Evolutionary conservation across 1,140 invertebrate genomes (phyloP), one percentile per base, ranked within the genome.

Genomic region (Tetraneura akinire): DNA sequence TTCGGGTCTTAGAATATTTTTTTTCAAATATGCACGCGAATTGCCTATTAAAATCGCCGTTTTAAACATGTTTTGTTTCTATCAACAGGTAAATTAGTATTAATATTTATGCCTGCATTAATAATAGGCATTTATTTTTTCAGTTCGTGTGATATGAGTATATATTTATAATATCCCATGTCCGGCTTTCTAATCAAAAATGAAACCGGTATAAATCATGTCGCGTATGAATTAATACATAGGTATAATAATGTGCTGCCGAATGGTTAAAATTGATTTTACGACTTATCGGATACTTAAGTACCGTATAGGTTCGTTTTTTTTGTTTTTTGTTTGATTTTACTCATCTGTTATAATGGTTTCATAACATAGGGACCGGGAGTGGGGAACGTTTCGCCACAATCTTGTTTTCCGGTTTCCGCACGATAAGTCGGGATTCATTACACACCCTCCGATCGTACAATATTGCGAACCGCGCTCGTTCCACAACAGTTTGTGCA

Each of bases 341-440:
- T 23, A 45, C 5, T 45, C n/a, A n/a, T 68, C 1, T 51, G 2
- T 51, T 29, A 32, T n/a, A 32, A 55, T 32, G 13, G 16, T n/a
- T 32, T n/a, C 3, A 10, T 45, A 37, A 37, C 32, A 8, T 37
- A 37, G 32, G 3, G 32, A 37, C 8, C 1, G 53, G 73, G 21
- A 18, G 3, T 13, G 42, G 3, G n/a, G 42, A 76, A 76, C 21
- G 53, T 55, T 57, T 74, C 8, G n/a, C n/a, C 32, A 37, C n/a
- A 23, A 42, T 76, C 53, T 32, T n/a, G 32, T 60, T 76, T 74
- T 76, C 73, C 51, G 73, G 53, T 76, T 76, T 76, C 53, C 32
- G 73, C 47, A 71, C 68, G n/a, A 76, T 76, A 74, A 74, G 71
- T 53, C 32, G 9, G 29, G 18, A 74, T 60, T 37, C 32, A 57